Base-by-base conservation (phyloP, 2,113 vertebrate species). In the Cavia aperea region DNA sequence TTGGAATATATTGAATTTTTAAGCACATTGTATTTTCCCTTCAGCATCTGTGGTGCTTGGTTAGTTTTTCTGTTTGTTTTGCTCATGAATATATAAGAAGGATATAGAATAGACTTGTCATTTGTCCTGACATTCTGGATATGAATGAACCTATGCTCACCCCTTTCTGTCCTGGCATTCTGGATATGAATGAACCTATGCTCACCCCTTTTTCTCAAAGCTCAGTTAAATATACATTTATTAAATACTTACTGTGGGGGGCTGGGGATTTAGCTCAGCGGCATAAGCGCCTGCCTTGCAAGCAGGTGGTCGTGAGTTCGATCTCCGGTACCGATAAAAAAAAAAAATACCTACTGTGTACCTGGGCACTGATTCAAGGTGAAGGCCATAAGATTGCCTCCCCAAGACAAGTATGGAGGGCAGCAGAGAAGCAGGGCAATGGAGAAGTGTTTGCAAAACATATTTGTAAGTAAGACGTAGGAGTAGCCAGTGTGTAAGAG, bases 61-160 rank as follows among this genome's bases (percentile, higher is more conserved):
- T 86, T 88, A 89, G 49, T 46, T 91, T 93, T 91, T 90, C 39
- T 51, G 29, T 94, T 84, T 63, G 62, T 88, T 96, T 90, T 93
- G 26, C 12, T 95, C 31, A 23, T 56, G 33, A 56, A 81, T 66
- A 7, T 56, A 14, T 49, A 31, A 77, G 33, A 93, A 92, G 24
- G n/a, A 31, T 58, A 16, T 26, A 54, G 51, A 90, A 66, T 70
- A 33, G 2, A 90, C 36, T 78, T 86, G 33, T 78, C 10, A 91
- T 86, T 46, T 93, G 56, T 81, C 68, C 43, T 60, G n/a, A 39
- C 63, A 60, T 65, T 81, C 86, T 16, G 24, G 1, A 4, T 86
- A 19, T 94, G 68, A 31, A 16, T 77, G 75, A 93, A 51, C 29
- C 85, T 90, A 0, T 72, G 36, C 23, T 70, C 31, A 83, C 11